Evolutionary conservation across 92 coral and sea anemone genomes (phyloP), one percentile per base, ranked within the genome.

Genomic region (Porites rus): DNA sequence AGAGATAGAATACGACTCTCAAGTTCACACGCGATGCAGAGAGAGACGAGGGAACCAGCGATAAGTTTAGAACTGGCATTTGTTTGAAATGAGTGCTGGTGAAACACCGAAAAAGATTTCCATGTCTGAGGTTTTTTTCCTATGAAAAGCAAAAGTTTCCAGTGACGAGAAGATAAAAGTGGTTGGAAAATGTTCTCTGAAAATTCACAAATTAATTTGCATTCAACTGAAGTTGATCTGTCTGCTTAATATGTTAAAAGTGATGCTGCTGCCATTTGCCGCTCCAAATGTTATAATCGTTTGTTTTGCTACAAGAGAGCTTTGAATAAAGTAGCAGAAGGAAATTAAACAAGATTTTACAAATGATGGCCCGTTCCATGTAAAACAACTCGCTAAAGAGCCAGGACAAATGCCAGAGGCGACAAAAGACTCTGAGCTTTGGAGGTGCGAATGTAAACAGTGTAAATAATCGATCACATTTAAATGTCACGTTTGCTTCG

Each of bases 321-420:
- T 56, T 51, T 85, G 59, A 18, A 24, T 50, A 85, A 50, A 58
- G 84, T 85, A 13, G 77, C 10, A 77, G 90, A 86, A 25, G 1
- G 79, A 86, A 72, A 86, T 86, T 52, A 18, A 77, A 78, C 85
- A 25, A 59, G 76, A 87, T 66, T 87, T 80, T 46, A 80, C 61
- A n/a, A 21, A 72, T 38, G 77, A 71, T 76, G 81, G 70, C 74
- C 86, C 72, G 18, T 4, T 85, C 51, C 65, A 67, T 17, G 76
- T 85, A 10, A 85, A 85, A 60, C 14, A 77, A 85, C 72, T 85
- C 67, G 76, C 84, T 73, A 84, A 84, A 78, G 89, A 77, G 76
- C n/a, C 84, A 77, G 76, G 77, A 62, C 50, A 69, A 74, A 38
- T 10, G 82, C 90, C 85, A 86, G 77, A 69, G 67, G 78, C 85